Conservation (phyloP, 2,113 vertebrate species). For the Pangasianodon hypophthalmus region DNA sequence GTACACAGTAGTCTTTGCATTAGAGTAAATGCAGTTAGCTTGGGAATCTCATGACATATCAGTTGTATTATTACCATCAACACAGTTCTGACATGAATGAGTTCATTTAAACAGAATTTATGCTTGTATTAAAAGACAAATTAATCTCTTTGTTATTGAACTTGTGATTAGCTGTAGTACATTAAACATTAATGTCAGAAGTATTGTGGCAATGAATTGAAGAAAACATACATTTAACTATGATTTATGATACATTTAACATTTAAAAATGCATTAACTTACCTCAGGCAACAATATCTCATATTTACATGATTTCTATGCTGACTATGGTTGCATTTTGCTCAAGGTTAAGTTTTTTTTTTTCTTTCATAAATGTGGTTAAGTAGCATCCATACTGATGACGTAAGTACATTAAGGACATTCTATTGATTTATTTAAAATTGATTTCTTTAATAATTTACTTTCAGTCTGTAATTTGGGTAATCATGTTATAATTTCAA, state of each 20-base stretch:
- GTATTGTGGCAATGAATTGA: neutral
- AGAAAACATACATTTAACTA: neutral
- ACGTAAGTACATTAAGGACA: neutral
- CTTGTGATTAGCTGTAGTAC: neutral
- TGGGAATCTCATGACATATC: neutral
- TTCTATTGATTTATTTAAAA: neutral
- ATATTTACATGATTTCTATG: neutral
- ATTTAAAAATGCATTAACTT: neutral
- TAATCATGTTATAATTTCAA: neutral
- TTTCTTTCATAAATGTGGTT: too few species aligned
- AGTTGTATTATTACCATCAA: neutral
- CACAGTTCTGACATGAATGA: neutral
- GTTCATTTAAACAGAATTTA: neutral
- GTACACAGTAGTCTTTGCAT: neutral
- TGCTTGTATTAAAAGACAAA: neutral
- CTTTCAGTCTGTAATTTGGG: neutral
- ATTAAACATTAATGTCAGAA: neutral
- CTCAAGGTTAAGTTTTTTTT: neutral
- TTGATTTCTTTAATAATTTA: neutral
- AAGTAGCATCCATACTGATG: neutral
- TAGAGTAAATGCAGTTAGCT: neutral
- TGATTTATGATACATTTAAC: neutral
- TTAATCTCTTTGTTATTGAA: neutral
- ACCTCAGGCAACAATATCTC: neutral
- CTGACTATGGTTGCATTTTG: neutral